Percentiles rank a stretch among this genome's conserved stretches.
phyloP scores from a whole-genome alignment of 1,140 invertebrate species.

The Neodiprion lecontei region DNA sequence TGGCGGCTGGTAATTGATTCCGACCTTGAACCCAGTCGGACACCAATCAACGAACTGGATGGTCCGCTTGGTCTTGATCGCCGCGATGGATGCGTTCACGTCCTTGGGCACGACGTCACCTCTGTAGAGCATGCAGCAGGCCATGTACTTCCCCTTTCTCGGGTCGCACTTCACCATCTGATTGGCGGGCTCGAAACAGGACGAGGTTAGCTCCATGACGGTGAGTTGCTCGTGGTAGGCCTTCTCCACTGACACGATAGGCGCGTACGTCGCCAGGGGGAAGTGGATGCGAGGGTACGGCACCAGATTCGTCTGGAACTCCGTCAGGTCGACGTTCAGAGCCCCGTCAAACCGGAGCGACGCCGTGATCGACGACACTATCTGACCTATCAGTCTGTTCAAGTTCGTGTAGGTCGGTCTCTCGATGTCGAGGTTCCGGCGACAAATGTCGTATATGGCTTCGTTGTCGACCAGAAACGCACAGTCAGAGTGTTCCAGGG shows the following conservation, averaged over 20 bases:
- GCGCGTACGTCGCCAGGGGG: constrained; percentile 76
- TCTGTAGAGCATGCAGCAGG: constrained; percentile 70
- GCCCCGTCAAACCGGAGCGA: constrained; percentile 75
- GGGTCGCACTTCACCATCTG: constrained; percentile 63
- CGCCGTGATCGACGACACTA: constrained; percentile 72
- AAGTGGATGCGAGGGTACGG: constrained; percentile 63
- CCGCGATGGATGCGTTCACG: constrained; percentile 78
- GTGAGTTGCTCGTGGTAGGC: constrained; percentile 75
- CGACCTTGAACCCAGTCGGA: constrained; percentile 71
- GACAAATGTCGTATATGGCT: constrained; percentile 80
- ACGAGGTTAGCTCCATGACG: constrained; percentile 77
- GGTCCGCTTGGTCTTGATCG: constrained; percentile 72
- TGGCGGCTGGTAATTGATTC: constrained; percentile 87
- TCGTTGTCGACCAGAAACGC: constrained; percentile 88
- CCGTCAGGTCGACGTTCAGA: constrained; percentile 73
- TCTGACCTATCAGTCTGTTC: constrained; percentile 68
- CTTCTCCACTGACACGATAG: constrained; percentile 73
- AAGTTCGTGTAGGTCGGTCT: constrained; percentile 71
- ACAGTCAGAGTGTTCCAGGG: constrained; percentile 79
- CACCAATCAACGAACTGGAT: constrained; percentile 73
- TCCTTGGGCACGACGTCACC: constrained; percentile 75
- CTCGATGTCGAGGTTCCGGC: constrained; percentile 67
- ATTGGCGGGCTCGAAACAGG: constrained; percentile 81
- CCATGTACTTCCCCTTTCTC: constrained; percentile 62
- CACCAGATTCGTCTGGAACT: constrained; percentile 70